Percentiles rank a stretch among this genome's conserved stretches.
These are phyloP conservation scores for Barypeithes pellucidus DNA, from an alignment of 2,888 invertebrate species.

Conservation along the genomic window DNA sequence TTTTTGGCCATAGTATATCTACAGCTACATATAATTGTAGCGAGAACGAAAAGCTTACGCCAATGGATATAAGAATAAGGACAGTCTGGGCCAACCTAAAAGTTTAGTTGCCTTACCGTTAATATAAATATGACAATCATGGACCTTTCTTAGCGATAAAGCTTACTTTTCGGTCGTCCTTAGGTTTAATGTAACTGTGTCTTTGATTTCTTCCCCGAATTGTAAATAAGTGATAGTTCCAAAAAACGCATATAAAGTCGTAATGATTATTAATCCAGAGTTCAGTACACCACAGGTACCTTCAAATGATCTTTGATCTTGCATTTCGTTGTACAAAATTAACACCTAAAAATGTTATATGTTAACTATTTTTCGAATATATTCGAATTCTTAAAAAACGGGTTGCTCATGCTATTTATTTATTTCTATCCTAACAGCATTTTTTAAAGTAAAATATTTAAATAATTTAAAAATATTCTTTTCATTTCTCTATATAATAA, in stretches of 20 bases:
- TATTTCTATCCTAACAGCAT: too few species aligned
- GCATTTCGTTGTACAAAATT: slow-evolving; percentile 33
- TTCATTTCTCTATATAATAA: too few species aligned
- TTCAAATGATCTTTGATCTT: slow-evolving; percentile 24
- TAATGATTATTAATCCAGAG: slow-evolving; percentile 27
- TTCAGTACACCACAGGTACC: slow-evolving; percentile 38
- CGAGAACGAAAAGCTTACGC: slow-evolving; percentile 39
- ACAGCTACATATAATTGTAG: slow-evolving; percentile 42
- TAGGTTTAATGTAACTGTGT: slow-evolving; percentile 43
- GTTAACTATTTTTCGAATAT: too few species aligned
- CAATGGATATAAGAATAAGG: slow-evolving; percentile 36
- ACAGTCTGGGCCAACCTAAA: slow-evolving; percentile 40
- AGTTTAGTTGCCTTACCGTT: background rate
- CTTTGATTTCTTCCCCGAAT: slow-evolving; percentile 35
- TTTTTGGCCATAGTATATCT: slow-evolving; percentile 38
- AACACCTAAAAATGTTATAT: slow-evolving; percentile 4
- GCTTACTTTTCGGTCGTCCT: slow-evolving; percentile 23
- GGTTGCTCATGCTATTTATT: too few species aligned
- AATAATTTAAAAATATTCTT: too few species aligned
- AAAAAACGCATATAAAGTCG: slow-evolving; percentile 30
- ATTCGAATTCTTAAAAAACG: too few species aligned
- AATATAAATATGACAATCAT: background rate
- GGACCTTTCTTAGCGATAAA: too few species aligned
- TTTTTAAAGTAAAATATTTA: too few species aligned
- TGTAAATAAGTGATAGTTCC: slow-evolving; percentile 36